These are phyloP conservation scores for Meloidogyne floridensis DNA, from an alignment of 1,140 invertebrate genomes.

Conservation along the genomic window DNA sequence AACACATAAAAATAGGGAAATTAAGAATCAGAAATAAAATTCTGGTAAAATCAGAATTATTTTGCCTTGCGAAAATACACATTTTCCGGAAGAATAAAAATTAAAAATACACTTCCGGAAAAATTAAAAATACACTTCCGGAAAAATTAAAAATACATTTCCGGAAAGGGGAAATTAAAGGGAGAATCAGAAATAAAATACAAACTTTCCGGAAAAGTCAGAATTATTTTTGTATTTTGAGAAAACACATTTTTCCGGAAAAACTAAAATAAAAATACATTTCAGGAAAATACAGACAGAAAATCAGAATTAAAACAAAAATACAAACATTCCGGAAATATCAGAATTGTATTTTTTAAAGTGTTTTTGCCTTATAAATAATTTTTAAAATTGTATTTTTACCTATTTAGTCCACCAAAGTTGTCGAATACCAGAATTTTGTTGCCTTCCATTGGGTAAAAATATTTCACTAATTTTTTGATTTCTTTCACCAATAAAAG, in stretches of 20 bases:
- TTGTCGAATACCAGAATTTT: not conserved
- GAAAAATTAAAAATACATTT: not conserved
- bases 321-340: too few relatives aligned
- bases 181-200: not conserved
- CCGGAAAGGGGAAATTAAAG: not conserved
- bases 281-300: too few relatives aligned
- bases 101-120: not conserved
- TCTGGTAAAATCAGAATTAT: not conserved
- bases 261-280: not conserved
- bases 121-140: not conserved
- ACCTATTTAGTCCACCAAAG: not conserved
- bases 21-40: not conserved
- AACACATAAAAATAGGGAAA: not conserved
- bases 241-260: not conserved
- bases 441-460: not conserved
- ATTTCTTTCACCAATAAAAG: not conserved
- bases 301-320: too few relatives aligned
- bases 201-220: not conserved
- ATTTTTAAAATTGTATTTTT: too few relatives aligned
- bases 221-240: not conserved
- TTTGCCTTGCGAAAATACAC: not conserved
- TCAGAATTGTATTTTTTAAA: too few relatives aligned
- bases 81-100: not conserved
- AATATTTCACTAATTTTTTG: not conserved
- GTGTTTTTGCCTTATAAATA: too few relatives aligned